Evolutionary conservation across 2,888 invertebrate genomes (phyloP).

Genomic region (Cremastinae sp.): DNA sequence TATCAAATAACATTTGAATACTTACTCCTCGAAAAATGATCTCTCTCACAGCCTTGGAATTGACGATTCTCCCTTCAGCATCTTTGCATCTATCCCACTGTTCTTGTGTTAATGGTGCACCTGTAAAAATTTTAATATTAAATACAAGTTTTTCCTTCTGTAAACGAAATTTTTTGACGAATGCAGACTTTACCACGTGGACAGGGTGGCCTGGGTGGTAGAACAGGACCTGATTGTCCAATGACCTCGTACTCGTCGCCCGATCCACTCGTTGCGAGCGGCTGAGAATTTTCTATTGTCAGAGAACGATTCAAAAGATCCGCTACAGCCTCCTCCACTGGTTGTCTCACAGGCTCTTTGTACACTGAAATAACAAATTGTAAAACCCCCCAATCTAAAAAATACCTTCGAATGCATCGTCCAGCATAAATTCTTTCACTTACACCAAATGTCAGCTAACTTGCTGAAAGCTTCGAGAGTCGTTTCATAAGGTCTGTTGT

Average conservation of each 20-base stretch:
- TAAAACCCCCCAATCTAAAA: slow-evolving; percentile 3
- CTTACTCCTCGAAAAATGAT: slow-evolving; percentile 95
- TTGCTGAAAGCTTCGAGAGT: slow-evolving; percentile 93
- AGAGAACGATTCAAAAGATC: slow-evolving; percentile 83
- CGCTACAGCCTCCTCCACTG: slow-evolving; percentile 85
- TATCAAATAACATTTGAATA: slow-evolving; percentile 64
- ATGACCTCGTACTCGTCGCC: slow-evolving; percentile 89
- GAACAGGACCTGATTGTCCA: slow-evolving; percentile 82
- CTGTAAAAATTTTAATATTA: slow-evolving; percentile 82
- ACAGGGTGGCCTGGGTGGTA: slow-evolving; percentile 85
- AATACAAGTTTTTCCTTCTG: neutral
- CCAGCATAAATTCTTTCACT: slow-evolving; percentile 73
- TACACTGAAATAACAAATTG: slow-evolving; percentile 80
- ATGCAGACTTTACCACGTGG: slow-evolving; percentile 70
- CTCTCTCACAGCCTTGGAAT: slow-evolving; percentile 89
- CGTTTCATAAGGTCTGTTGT: slow-evolving; percentile 89
- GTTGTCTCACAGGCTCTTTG: slow-evolving; percentile 84
- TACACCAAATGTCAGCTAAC: slow-evolving; percentile 88
- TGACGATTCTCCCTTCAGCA: slow-evolving; percentile 89
- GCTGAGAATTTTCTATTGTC: slow-evolving; percentile 70
- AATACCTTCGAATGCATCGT: neutral
- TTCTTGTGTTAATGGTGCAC: slow-evolving; percentile 87
- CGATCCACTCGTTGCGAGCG: slow-evolving; percentile 77
- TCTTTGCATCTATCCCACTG: slow-evolving; percentile 93
- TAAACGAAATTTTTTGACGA: neutral